Conservation (phyloP, 1,140 invertebrate species). For the Aphelinus atriplicis region DNA sequence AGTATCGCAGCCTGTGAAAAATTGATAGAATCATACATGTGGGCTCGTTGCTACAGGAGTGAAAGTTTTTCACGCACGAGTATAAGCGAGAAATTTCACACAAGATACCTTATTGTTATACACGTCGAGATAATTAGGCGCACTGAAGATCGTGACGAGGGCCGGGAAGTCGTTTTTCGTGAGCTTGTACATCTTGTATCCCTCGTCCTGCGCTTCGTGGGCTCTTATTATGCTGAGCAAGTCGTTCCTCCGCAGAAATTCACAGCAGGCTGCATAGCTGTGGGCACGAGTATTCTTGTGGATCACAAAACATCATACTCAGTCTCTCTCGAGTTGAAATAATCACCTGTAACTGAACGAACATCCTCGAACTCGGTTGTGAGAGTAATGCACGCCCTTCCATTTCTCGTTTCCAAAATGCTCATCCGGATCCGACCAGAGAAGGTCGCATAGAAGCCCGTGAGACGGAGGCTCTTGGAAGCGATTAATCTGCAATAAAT, state of each 20-base stretch:
- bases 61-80: too few relatives aligned
- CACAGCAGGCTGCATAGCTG: conserved; percentile 99
- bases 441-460: conserved; percentile 99
- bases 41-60: too few relatives aligned
- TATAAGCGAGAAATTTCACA: too few relatives aligned
- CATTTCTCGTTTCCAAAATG: conserved; percentile 99
- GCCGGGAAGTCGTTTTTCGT: conserved; percentile 99
- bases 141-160: conserved; percentile 99
- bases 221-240: conserved; percentile 99
- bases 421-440: conserved; percentile 98
- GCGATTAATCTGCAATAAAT: conserved; percentile 87
- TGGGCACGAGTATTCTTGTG: neutral
- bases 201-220: conserved; percentile 99
- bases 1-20: conserved; percentile 88
- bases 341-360: conserved; percentile 98
- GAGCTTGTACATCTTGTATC: conserved; percentile 99
- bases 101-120: conserved; percentile 95
- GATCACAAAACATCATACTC: too few relatives aligned
- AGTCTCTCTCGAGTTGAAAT: neutral
- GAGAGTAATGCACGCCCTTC: conserved; percentile 95
- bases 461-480: conserved; percentile 99
- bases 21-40: conserved; percentile 44
- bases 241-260: conserved; percentile 99
- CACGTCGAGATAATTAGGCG: conserved; percentile 99
- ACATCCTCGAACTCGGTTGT: conserved; percentile 99